Evolutionary conservation across 2,888 invertebrate genomes (phyloP), one percentile per base, ranked within the genome.

Genomic region (Hydriomena furcata): DNA sequence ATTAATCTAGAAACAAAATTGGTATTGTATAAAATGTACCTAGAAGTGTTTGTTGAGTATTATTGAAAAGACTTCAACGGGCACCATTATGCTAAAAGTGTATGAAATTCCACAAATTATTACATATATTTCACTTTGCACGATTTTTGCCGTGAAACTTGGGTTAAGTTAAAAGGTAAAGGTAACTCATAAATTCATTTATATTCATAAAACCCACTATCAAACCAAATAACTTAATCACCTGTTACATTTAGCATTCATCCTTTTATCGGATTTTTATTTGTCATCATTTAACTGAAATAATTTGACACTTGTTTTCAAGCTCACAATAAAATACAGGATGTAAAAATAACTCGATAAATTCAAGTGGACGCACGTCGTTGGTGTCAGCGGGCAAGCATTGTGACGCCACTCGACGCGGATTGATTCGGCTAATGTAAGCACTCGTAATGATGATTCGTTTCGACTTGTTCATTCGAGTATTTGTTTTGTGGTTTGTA

Each of bases 381-480:
- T 58, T 53, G 47, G 54, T 63, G 73, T 71, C 75, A 61, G 45
- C 46, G 43, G 38, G 3, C 1, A 31, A 21, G 63, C 61, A 72
- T 72, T 71, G 61, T 67, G 40, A 63, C 41, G 72, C 49, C 73
- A 69, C 57, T 72, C 68, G 30, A 6, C 68, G 60, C 32, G 68
- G 74, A 79, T 79, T 77, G 79, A 80, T 79, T 76, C 74, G 66
- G 70, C 69, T 76, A 77, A 79, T 73, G 61, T 68, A 65, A 66
- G 57, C 68, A 58, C 55, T 60, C 51, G 61, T 68, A 68, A 71
- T 67, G 59, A 69, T 66, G 66, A 71, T 68, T 66, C 66, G 52
- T 55, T 59, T 60, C 52, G 58, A 56, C 52, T 51, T 60, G 61
- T 60, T 61, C 54, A 52, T 52, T 54, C 50, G 31, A 40, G 28